Base-by-base conservation (phyloP, 1,140 invertebrate genomes). In the Philotrypesis tridentata region DNA sequence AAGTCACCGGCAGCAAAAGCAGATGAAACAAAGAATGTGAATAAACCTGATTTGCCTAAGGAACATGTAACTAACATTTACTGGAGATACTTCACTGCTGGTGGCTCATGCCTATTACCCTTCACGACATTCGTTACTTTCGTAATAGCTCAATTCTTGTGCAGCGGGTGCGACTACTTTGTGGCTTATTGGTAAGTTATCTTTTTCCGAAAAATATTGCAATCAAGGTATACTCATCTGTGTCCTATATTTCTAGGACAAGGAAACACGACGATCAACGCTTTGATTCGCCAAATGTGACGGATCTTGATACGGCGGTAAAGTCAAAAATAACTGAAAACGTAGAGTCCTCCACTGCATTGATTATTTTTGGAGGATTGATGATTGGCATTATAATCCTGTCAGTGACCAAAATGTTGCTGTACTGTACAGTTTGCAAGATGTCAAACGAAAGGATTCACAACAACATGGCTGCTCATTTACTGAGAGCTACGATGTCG, bases 121-220 rank as follows among this genome's bases (percentile, higher is more conserved):
- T 89, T 93, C 6, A 75, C 89, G 4, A 92, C 95, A 87, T 60
- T 92, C 3, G 5, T 71, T 31, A 5, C 43, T 65, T 76, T 71
- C 76, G 61, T 92, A 9, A 81, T 92, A 0, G 92, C 93, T 21
- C 94, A 96, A 88, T 83, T 94, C 14, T 86, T 94, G 48, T 93
- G 92, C 29, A 95, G 93, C 29, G 93, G 93, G n/a, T 92, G 93
- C 17, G 95, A 96, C 86, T 95, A 94, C 86, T 95, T 95, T 89
- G 88, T 95, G 1, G 93, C 94, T 8, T 95, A 93, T 86, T 96
- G 95, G 95, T 81, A 76, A 81, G 40, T 27, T 21, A 37, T 43
- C 31, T 9, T 43, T 72, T 43, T 43, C 40, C 9, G 23, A 37
- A 71, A 40, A 48, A 27, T 65, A 65, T 12, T 12, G 1, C 14